These are phyloP conservation scores for Torymus texanus DNA, from an alignment of 2,888 invertebrate genomes.

Conservation along the genomic window DNA sequence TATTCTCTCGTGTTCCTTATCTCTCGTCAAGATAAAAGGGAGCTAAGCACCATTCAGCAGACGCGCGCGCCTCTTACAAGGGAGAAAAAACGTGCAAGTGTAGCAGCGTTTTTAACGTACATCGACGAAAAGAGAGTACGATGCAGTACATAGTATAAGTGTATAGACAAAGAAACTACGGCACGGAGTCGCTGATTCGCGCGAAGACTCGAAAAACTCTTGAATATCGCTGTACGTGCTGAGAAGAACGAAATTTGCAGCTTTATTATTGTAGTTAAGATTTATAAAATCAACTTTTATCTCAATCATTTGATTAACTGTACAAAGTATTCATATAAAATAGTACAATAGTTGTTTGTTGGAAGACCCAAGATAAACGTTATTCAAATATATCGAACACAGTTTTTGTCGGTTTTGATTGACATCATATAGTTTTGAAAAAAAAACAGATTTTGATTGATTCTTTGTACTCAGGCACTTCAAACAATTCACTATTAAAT, in stretches of 20 bases:
- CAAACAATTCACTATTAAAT: constrained; percentile 15
- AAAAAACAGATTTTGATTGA: neutral
- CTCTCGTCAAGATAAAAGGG: constrained; percentile 34
- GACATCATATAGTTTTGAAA: neutral
- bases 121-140: constrained; percentile 7
- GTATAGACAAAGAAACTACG: constrained; percentile 23
- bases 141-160: neutral
- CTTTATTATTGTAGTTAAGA: too few relatives aligned
- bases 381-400: neutral
- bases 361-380: neutral
- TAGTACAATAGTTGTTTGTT: constrained; percentile 10
- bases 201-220: constrained; percentile 3
- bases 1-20: constrained; percentile 4
- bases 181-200: constrained; percentile 20
- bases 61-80: constrained; percentile 7
- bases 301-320: neutral
- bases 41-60: constrained; percentile 48
- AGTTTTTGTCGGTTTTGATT: neutral
- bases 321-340: neutral
- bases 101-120: constrained; percentile 1
- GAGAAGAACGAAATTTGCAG: constrained; percentile 1
- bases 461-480: constrained; percentile 12
- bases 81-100: constrained; percentile 17
- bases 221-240: neutral
- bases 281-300: too few relatives aligned